phyloP scores from a whole-genome alignment of 2,888 invertebrate species.

The Eumerus sabulonum region DNA sequence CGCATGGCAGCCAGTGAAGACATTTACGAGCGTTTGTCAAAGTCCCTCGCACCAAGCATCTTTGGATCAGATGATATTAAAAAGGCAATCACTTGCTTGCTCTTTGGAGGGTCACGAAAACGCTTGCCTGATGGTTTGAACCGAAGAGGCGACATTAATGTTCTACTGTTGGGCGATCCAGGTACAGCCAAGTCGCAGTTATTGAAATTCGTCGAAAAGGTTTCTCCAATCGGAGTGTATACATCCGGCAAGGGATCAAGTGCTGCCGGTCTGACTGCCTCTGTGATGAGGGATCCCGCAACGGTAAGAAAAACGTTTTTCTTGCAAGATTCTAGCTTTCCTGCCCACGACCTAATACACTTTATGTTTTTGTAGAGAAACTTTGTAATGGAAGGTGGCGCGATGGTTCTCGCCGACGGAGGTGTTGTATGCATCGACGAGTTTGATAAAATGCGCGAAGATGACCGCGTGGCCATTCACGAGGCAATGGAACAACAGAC shows the following conservation, averaged over 20 bases:
- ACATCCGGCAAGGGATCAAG: slow-evolving; percentile 99
- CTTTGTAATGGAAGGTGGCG: slow-evolving; percentile 99
- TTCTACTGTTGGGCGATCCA: slow-evolving; percentile 96
- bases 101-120: slow-evolving; percentile 95
- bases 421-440: slow-evolving; percentile 99
- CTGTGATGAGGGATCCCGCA: slow-evolving; percentile 95
- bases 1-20: slow-evolving; percentile 91
- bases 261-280: slow-evolving; percentile 98
- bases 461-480: slow-evolving; percentile 99
- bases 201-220: slow-evolving; percentile 97
- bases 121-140: slow-evolving; percentile 96
- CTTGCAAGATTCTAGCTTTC: neutral
- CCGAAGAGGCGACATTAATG: slow-evolving; percentile 97
- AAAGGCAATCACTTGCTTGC: slow-evolving; percentile 95
- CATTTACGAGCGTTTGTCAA: slow-evolving; percentile 92
- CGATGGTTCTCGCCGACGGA: slow-evolving; percentile 99
- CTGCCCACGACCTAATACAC: neutral
- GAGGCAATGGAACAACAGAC: slow-evolving; percentile 99
- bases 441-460: slow-evolving; percentile 99
- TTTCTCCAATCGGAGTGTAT: slow-evolving; percentile 96
- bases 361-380: slow-evolving; percentile 84
- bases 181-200: slow-evolving; percentile 99
- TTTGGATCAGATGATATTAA: slow-evolving; percentile 97
- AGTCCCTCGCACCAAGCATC: slow-evolving; percentile 97
- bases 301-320: slow-evolving; percentile 83